A percentile compares a stretch with the other conserved stretches of the same genome.
Evolutionary conservation across 2,797 vertebrate genomes (phyloP).

Genomic region (Neomorphus geoffroyi): DNA sequence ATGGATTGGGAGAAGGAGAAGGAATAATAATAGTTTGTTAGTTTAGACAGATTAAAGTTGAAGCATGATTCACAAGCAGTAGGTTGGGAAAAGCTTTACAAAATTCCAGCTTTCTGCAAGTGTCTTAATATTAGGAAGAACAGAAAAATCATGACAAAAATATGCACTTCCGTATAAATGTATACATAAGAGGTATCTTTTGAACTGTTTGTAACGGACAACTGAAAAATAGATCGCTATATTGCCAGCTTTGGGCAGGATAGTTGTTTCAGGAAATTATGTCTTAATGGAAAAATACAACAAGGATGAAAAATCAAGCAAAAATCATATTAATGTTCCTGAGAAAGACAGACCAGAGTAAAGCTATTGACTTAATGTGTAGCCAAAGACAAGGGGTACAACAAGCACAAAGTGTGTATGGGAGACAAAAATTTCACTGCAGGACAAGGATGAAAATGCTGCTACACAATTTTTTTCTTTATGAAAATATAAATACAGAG

Average conservation of each 20-base stretch:
- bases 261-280: neutral
- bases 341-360: neutral
- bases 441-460: neutral
- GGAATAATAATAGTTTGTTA: neutral
- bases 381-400: neutral
- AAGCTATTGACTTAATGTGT: neutral
- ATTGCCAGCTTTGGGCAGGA: neutral
- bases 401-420: neutral
- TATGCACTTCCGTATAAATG: neutral
- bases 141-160: neutral
- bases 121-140: neutral
- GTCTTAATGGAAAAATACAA: neutral
- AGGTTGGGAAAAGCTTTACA: neutral
- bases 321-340: neutral
- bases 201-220: neutral
- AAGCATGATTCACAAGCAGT: neutral
- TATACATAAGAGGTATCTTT: neutral
- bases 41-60: neutral
- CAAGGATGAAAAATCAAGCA: neutral
- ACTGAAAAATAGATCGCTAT: neutral
- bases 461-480: neutral
- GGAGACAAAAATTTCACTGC: neutral
- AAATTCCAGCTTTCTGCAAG: neutral
- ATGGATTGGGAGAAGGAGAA: neutral
- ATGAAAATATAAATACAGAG: neutral